Conservation (phyloP, 2,113 vertebrate genomes). For the Pipa parva region DNA sequence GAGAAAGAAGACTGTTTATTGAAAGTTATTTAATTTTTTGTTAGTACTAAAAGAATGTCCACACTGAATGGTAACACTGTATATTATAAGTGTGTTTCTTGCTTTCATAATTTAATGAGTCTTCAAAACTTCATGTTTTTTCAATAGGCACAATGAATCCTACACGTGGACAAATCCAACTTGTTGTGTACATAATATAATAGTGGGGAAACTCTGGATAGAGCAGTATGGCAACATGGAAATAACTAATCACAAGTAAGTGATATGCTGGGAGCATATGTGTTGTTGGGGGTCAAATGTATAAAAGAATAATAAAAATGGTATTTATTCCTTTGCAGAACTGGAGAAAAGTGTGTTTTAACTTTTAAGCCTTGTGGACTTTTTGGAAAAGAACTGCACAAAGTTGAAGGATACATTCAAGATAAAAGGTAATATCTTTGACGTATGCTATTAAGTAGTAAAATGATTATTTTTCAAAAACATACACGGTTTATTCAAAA, state of each 20-base stretch:
- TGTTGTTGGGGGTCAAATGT: too few species aligned
- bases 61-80: too few species aligned
- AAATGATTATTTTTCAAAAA: too few species aligned
- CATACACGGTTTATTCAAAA: too few species aligned
- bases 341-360: slow-evolving; percentile 87
- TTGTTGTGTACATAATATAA: slow-evolving; percentile 95
- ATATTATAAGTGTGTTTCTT: slow-evolving; percentile 94
- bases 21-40: too few species aligned
- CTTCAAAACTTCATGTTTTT: too few species aligned
- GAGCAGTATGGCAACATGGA: slow-evolving; percentile 96
- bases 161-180: slow-evolving; percentile 98
- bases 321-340: slow-evolving; percentile 66
- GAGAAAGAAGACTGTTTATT: too few species aligned
- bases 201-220: slow-evolving; percentile 96
- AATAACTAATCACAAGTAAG: slow-evolving; percentile 95
- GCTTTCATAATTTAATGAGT: slow-evolving; percentile 91
- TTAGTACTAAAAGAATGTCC: too few species aligned
- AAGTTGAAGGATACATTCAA: slow-evolving; percentile 95
- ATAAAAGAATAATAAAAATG: too few species aligned
- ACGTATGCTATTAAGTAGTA: background rate
- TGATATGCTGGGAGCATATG: too few species aligned
- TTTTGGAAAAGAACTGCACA: slow-evolving; percentile 96
- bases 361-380: slow-evolving; percentile 92
- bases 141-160: slow-evolving; percentile 87
- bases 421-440: slow-evolving; percentile 83